Evolutionary conservation across 1,140 invertebrate species (phyloP).

Genomic region (Drosophila mauritiana): DNA sequence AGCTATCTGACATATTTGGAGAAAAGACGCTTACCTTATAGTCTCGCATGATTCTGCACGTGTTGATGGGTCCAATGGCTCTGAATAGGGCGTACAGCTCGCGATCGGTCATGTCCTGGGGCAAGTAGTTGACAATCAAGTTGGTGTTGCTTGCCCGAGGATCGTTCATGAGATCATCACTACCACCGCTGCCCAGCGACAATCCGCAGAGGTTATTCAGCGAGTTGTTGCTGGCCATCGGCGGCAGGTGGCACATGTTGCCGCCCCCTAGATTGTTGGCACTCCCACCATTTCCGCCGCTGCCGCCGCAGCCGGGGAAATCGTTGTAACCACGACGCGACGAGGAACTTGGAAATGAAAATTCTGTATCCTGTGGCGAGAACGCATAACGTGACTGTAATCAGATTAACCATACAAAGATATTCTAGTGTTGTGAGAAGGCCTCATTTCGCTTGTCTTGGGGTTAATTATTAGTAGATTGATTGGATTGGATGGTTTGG

Average conservation of each 20-base stretch:
- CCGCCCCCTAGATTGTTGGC: constrained; percentile 72
- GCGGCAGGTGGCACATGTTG: constrained; percentile 76
- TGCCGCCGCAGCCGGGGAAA: constrained; percentile 67
- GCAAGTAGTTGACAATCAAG: constrained; percentile 97
- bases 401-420: constrained; percentile 81
- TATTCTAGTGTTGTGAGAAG: constrained; percentile 79
- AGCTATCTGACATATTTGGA: not conserved
- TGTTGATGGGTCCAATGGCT: constrained; percentile 93
- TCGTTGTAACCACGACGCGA: constrained; percentile 78
- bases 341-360: constrained; percentile 83
- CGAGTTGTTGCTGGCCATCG: constrained; percentile 82
- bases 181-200: constrained; percentile 69
- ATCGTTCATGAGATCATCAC: constrained; percentile 68
- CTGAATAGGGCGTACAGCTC: constrained; percentile 95
- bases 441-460: constrained; percentile 65
- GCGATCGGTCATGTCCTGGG: constrained; percentile 96
- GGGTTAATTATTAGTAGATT: constrained; percentile 25
- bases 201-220: constrained; percentile 74
- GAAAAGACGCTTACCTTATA: constrained; percentile 88
- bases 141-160: constrained; percentile 87
- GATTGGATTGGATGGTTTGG: constrained; percentile 17
- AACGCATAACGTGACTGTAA: constrained; percentile 85
- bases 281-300: constrained; percentile 69
- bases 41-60: constrained; percentile 96
- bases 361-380: constrained; percentile 85